Base-by-base conservation (phyloP, 2,888 invertebrate genomes). In the Strigamia crassipes region DNA sequence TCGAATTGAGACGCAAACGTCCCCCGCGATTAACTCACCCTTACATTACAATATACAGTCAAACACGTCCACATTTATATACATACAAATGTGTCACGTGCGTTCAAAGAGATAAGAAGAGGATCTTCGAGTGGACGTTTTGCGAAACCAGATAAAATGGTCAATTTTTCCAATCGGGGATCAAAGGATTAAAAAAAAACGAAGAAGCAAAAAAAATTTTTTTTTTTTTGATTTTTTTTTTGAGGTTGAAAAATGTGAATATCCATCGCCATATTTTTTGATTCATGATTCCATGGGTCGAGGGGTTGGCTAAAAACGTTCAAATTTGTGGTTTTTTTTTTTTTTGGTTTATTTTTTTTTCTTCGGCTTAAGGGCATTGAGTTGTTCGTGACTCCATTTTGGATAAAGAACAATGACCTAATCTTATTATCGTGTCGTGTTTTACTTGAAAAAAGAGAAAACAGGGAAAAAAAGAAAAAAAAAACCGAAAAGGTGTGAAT, bases 321-420 rank as follows among this genome's bases (percentile, higher is more conserved):
- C 61, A 66, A 66, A 66, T 21, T 66, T 66, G 18, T 18, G 21
- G 6, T 15, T 23, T 66, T 66, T 66, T 66, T 66, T 66, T 66
- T 23, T 51, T 51, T 51, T 18, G 21, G 6, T 15, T 23, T 66
- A n/a, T 66, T 66, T 66, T 66, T 66, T 21, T 5, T 66, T 21
- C 15, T 23, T 66, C 12, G 61, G 61, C 61, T 23, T 23, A 21
- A 66, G 61, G 61, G 61, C 23, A 66, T 66, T 21, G 21, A 18
- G 21, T 66, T 66, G 23, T 66, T 66, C 61, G 61, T 66, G 61
- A 66, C 61, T 66, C 61, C 61, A 66, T 66, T 66, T 66, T 66
- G 61, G 61, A 66, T 66, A 21, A 66, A 66, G 61, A 66, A 66
- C 61, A 66, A 66, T 23, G 61, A 66, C 61, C 61, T 21, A 66